Base-by-base conservation (phyloP, 1,140 invertebrate genomes). In the Brachionus asplanchnoidis region DNA sequence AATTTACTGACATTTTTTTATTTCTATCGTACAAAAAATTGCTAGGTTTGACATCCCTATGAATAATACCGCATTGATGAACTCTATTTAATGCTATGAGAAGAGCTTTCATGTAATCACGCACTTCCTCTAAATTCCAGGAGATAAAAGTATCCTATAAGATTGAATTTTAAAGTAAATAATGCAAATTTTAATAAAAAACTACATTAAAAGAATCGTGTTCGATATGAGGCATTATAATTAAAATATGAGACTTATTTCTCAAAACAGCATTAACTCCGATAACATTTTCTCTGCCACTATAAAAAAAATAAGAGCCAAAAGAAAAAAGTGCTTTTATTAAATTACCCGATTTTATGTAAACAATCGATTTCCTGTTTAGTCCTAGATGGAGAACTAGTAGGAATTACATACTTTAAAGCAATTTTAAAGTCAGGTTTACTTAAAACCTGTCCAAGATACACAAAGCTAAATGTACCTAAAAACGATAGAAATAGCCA, bases 41-140 rank as follows among this genome's bases (percentile, higher is more conserved):
- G 88, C 93, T 94, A 5, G 95, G 95, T 90, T 97, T 97, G n/a
- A 97, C 92, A 88, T 97, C 95, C 86, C 95, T 91, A 88, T 97
- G 95, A 86, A 97, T 95, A 77, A 97, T 93, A 85, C 93, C 92
- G 88, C 94, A 94, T 82, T 93, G 92, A 90, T 97, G 95, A 65
- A 97, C 94, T 87, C 94, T 92, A 65, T 91, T 89, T 65, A 97
- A 89, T 5, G 95, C 95, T 70, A 92, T 91, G 85, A 97, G 88
- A 60, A 97, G 89, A 87, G 95, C 95, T 86, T 91, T 92, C 92
- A 97, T 95, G 88, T 97, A 97, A 78, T 92, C 90, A 86, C 92
- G 92, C 7, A 94, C 91, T 90, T 97, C 95, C 44, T 89, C 87
- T 3, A 92, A 90, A 60, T 93, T 86, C 86, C 91, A 85, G 0